A percentile compares a stretch with the other conserved stretches of the same genome.
These are phyloP conservation scores for Pentalonia nigronervosa DNA, from an alignment of 1,140 invertebrate species.

Conservation along the genomic window DNA sequence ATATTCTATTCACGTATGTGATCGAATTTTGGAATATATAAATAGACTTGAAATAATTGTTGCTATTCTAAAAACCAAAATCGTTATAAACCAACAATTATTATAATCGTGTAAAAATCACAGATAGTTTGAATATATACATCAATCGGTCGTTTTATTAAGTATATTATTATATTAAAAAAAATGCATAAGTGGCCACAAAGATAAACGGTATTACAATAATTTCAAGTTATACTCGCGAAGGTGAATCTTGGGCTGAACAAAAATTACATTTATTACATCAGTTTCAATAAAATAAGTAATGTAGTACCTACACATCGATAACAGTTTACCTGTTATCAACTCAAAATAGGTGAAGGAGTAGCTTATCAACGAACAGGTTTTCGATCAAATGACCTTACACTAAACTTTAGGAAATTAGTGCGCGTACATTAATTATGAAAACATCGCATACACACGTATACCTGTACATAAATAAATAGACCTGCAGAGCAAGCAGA, in stretches of 20 bases:
- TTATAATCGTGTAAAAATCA: neutral
- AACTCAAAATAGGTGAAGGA: neutral
- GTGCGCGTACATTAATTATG: neutral
- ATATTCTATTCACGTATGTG: neutral
- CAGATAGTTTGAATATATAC: neutral
- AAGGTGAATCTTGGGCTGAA: neutral
- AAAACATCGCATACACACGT: neutral
- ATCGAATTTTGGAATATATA: neutral
- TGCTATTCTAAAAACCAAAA: neutral
- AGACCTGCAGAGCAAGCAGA: neutral
- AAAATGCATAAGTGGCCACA: neutral
- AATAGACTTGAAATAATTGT: neutral
- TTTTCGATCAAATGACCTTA: constrained; percentile 38
- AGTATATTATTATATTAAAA: neutral
- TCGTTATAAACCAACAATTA: neutral
- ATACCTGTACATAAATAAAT: neutral
- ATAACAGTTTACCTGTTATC: neutral
- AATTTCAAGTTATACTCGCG: neutral
- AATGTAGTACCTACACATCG: neutral
- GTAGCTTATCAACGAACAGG: constrained; percentile 1
- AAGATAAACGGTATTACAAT: neutral
- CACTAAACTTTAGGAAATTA: constrained; percentile 19
- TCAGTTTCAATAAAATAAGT: neutral
- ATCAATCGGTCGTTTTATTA: neutral
- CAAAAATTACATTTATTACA: neutral